phyloP scores from a whole-genome alignment of 2,797 vertebrate species.

The Propithecus deckenii region DNA sequence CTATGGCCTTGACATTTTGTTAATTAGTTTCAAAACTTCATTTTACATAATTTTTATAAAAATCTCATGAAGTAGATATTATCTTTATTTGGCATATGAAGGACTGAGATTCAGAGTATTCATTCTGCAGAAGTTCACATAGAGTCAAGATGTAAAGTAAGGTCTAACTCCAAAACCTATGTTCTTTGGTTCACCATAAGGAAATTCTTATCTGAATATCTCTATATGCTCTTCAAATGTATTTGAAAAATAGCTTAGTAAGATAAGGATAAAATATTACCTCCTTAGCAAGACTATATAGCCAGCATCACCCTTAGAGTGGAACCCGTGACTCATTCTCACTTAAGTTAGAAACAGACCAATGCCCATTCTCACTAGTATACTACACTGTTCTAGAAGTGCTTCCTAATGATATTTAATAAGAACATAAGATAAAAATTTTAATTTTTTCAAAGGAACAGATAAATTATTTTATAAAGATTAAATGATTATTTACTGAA shows the following conservation, averaged over 20 bases:
- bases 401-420: neutral
- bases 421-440: neutral
- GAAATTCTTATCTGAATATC: neutral
- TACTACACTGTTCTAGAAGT: neutral
- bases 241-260: neutral
- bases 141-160: neutral
- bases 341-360: neutral
- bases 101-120: neutral
- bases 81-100: neutral
- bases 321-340: neutral
- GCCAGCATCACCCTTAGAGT: neutral
- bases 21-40: neutral
- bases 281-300: neutral
- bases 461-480: neutral
- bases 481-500: slow-evolving; percentile 15
- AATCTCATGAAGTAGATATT: neutral
- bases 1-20: neutral
- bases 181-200: neutral
- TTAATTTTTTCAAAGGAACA: neutral
- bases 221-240: neutral
- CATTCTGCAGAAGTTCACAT: neutral
- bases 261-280: neutral
- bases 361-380: neutral
- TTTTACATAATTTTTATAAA: neutral
- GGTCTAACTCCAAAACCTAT: neutral